Conservation (phyloP, 2,797 vertebrate genomes). For the Chelon auratus region DNA sequence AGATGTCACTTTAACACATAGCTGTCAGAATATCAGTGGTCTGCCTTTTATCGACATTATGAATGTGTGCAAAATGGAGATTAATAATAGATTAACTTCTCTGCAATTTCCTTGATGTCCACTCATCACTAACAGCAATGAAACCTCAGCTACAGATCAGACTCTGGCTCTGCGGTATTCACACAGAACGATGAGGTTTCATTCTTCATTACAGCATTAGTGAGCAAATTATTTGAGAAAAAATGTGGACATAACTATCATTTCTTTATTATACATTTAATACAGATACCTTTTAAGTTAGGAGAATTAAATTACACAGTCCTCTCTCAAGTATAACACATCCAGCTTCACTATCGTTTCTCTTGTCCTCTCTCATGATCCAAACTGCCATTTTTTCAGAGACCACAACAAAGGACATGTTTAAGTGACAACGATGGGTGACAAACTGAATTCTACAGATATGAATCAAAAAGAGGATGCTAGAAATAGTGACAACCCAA, state of each 20-base stretch:
- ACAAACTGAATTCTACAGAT: conserved; percentile 35
- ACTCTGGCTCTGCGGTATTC: conserved; percentile 1
- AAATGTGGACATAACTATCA: neutral
- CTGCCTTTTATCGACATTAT: conserved; percentile 46
- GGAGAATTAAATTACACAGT: neutral
- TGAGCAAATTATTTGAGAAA: neutral
- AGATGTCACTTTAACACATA: conserved; percentile 37
- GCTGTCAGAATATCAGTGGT: conserved; percentile 45
- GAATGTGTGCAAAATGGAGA: conserved; percentile 70
- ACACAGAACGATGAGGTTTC: neutral
- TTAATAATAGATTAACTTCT: conserved; percentile 84
- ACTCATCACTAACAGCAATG: conserved; percentile 55
- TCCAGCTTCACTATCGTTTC: neutral
- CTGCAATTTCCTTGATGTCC: conserved; percentile 63
- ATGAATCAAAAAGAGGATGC: conserved; percentile 22
- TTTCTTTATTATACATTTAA: neutral
- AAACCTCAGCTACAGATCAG: conserved; percentile 47
- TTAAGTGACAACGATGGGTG: conserved; percentile 67
- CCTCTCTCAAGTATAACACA: neutral
- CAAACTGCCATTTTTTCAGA: neutral
- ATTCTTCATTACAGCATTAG: neutral
- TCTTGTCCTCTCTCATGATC: neutral
- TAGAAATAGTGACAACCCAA: conserved; percentile 10
- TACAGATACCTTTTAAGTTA: neutral
- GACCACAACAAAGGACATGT: neutral